These are phyloP conservation scores for Azemiops feae DNA, from an alignment of 2,113 vertebrate genomes.

Conservation along the genomic window DNA sequence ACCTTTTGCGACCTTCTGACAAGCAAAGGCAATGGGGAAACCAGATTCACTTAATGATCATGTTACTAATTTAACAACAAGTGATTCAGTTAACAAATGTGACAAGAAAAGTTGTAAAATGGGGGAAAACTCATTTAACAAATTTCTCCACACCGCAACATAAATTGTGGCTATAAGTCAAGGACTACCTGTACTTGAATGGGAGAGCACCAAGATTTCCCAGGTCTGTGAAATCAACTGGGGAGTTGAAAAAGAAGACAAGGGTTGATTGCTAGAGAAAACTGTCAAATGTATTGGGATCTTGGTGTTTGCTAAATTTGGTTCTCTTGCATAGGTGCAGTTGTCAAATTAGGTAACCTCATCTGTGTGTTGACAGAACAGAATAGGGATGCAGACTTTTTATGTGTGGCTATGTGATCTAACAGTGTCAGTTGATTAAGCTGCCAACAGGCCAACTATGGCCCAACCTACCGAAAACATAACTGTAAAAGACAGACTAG, in stretches of 20 bases:
- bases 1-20: not conserved
- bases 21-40: not conserved
- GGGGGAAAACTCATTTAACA: not conserved
- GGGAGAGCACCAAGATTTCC: not conserved
- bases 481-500: too few relatives aligned
- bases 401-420: too few relatives aligned
- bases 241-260: not conserved
- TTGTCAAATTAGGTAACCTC: too few relatives aligned
- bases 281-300: too few relatives aligned
- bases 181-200: not conserved
- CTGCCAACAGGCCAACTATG: too few relatives aligned
- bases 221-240: not conserved
- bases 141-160: not conserved
- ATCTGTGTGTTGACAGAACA: too few relatives aligned
- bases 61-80: not conserved
- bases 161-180: too few relatives aligned
- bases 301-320: too few relatives aligned
- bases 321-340: too few relatives aligned
- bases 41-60: not conserved
- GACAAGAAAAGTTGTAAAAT: not conserved
- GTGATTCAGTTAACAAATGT: not conserved
- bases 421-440: too few relatives aligned
- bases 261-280: not conserved
- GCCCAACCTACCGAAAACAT: too few relatives aligned
- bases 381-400: too few relatives aligned